phyloP scores from a whole-genome alignment of 1,140 invertebrate genomes.

The Psilanteris sp. region DNA sequence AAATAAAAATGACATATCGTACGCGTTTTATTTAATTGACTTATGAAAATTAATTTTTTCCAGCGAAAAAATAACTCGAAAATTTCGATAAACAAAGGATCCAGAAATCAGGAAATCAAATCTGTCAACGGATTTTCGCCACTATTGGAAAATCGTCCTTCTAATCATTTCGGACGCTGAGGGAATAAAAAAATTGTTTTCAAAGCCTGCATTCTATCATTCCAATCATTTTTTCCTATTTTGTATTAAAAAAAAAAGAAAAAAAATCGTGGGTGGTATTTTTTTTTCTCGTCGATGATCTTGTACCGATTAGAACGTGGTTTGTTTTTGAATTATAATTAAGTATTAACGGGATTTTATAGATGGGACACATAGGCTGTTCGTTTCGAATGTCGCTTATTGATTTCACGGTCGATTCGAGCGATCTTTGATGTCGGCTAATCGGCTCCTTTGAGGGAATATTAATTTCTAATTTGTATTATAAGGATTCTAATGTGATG shows the following conservation, averaged over 20 bases:
- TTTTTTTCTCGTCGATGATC: conserved; percentile 5
- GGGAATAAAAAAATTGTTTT: no score
- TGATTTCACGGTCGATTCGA: conserved; percentile 38
- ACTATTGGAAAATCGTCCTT: no score
- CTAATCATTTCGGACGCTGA: no score
- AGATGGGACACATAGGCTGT: conserved; percentile 22
- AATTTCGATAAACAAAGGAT: no score
- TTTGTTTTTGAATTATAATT: conserved; percentile 42
- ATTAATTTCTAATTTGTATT: conserved; percentile 55
- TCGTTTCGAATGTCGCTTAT: conserved; percentile 15
- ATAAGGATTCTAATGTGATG: conserved; percentile 11
- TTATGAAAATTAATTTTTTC: no score
- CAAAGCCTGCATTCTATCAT: no score
- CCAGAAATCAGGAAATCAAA: no score
- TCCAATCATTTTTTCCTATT: not conserved
- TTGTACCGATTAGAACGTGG: conserved; percentile 9
- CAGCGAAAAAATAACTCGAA: no score
- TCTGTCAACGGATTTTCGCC: no score
- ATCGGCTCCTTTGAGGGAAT: conserved; percentile 35
- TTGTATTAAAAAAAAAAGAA: conserved; percentile 2
- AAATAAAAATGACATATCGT: no score
- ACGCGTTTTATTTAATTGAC: no score
- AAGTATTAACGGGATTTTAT: conserved; percentile 27
- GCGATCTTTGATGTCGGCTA: conserved; percentile 5
- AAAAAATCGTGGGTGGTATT: conserved; percentile 23